phyloP scores from a whole-genome alignment of 2,888 invertebrate species.

The Argynnis bischoffii region DNA sequence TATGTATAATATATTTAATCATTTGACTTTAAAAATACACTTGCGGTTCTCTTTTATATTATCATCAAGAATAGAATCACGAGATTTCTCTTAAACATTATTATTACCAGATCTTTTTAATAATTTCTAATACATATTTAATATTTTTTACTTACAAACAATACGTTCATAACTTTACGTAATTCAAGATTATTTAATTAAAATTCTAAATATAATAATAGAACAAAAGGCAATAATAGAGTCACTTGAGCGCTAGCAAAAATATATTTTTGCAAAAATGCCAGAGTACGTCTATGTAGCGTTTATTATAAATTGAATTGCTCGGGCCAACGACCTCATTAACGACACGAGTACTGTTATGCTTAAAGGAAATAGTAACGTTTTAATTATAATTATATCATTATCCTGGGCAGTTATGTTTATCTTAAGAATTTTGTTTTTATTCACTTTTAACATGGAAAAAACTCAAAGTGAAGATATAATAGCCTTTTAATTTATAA shows the following conservation, averaged over 20 bases:
- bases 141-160: too few species aligned
- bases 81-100: too few species aligned
- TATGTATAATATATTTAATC: too few species aligned
- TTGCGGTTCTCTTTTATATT: too few species aligned
- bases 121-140: too few species aligned
- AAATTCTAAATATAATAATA: not conserved
- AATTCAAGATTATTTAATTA: too few species aligned
- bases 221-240: not conserved
- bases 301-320: conserved; percentile 36
- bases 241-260: conserved; percentile 1
- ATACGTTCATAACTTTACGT: too few species aligned
- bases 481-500: too few species aligned
- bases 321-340: conserved; percentile 41
- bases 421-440: not conserved
- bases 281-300: conserved; percentile 21
- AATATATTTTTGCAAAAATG: conserved; percentile 19
- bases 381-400: not conserved
- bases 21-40: too few species aligned
- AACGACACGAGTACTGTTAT: conserved; percentile 20
- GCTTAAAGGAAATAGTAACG: conserved; percentile 4
- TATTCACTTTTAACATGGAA: not conserved
- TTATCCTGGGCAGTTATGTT: not conserved
- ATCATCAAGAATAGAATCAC: too few species aligned
- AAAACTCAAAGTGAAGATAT: too few species aligned
- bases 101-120: too few species aligned